These are phyloP conservation scores for Lophotis ruficrista DNA, from an alignment of 2,113 vertebrate genomes.

Conservation along the genomic window DNA sequence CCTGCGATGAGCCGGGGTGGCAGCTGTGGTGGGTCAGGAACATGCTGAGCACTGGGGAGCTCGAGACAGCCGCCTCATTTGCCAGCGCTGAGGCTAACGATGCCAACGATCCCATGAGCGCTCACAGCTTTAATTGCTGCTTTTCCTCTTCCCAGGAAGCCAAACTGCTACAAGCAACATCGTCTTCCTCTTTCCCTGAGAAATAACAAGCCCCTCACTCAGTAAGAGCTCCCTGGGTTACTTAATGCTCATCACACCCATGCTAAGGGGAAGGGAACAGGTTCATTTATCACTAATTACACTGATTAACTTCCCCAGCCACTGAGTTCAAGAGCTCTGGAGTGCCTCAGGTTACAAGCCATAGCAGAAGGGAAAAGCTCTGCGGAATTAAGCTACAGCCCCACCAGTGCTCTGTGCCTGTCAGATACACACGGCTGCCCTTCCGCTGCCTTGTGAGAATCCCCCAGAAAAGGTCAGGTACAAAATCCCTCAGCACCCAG, in stretches of 20 bases:
- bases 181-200: neutral
- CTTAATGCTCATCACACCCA: neutral
- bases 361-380: neutral
- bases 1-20: accelerated
- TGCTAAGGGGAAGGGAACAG: neutral
- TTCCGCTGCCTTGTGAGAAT: neutral
- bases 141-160: neutral
- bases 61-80: neutral
- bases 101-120: neutral
- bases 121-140: neutral
- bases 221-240: neutral
- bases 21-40: neutral
- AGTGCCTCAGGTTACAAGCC: neutral
- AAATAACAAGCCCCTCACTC: neutral
- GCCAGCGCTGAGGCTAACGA: neutral
- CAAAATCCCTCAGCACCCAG: neutral
- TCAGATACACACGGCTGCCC: accelerated
- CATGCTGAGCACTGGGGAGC: neutral
- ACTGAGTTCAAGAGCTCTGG: neutral
- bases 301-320: neutral
- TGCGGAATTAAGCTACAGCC: accelerated
- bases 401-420: neutral
- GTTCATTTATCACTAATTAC: neutral
- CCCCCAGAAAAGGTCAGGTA: accelerated
- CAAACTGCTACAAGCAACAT: neutral